Percentiles rank a stretch among this genome's conserved stretches.
Conservation (phyloP, 2,888 invertebrate genomes). For the Phorcus lineatus region DNA sequence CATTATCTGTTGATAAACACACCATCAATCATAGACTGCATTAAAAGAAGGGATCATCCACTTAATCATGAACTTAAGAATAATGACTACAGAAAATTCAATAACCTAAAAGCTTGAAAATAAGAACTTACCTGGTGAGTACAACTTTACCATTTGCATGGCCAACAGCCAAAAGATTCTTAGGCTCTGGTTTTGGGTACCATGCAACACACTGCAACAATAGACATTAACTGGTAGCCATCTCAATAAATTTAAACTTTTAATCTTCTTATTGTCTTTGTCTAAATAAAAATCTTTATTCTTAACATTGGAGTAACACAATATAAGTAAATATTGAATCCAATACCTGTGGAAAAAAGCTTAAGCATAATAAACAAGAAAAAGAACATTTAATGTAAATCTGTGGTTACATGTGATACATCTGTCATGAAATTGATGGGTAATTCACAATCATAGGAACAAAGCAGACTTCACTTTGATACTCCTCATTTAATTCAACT, state of each 20-base stretch:
- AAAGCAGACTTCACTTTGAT: neutral
- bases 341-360: too few relatives aligned
- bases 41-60: too few relatives aligned
- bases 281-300: constrained; percentile 2
- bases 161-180: constrained; percentile 90
- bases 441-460: neutral
- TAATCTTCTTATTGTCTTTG: neutral
- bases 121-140: constrained; percentile 78
- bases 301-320: neutral
- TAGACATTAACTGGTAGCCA: neutral
- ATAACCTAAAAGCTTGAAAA: too few relatives aligned
- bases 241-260: neutral
- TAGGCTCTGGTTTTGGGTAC: constrained; percentile 85
- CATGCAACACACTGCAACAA: constrained; percentile 85
- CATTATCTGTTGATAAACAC: neutral
- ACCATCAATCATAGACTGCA: too few relatives aligned
- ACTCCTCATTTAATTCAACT: too few relatives aligned
- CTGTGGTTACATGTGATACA: too few relatives aligned
- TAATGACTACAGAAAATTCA: too few relatives aligned
- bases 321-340: too few relatives aligned
- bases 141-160: constrained; percentile 91
- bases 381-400: too few relatives aligned
- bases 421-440: too few relatives aligned
- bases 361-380: too few relatives aligned
- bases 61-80: too few relatives aligned